Evolutionary conservation across 2,113 vertebrate species (phyloP).

Genomic region (Castor canadensis): DNA sequence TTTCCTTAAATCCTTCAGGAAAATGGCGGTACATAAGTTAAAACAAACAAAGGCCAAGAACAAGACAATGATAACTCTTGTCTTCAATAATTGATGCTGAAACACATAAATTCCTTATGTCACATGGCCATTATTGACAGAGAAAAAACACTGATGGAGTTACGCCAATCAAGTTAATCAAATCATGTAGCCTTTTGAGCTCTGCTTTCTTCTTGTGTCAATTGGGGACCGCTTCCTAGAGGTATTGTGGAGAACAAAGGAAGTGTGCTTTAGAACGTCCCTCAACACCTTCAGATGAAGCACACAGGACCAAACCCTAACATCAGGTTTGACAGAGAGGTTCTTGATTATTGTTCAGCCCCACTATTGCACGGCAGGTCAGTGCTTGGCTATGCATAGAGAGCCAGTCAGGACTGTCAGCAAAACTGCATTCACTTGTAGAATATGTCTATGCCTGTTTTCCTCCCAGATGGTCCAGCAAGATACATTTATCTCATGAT

Average conservation of each 20-base stretch:
- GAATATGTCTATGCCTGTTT: background rate
- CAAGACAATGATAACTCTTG: background rate
- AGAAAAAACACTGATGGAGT: background rate
- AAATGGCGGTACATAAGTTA: background rate
- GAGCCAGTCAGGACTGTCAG: background rate
- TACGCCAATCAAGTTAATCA: background rate
- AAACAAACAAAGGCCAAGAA: background rate
- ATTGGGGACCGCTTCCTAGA: background rate
- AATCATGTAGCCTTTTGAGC: background rate
- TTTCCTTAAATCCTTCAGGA: background rate
- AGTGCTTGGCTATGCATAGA: rapidly evolving
- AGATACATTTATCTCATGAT: background rate
- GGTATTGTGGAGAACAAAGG: background rate
- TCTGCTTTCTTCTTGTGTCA: background rate
- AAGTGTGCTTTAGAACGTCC: background rate
- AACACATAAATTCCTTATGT: background rate
- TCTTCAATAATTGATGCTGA: background rate
- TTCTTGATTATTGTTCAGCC: background rate
- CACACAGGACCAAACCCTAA: background rate
- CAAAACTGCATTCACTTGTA: background rate
- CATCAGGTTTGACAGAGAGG: too few relatives aligned
- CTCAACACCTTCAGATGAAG: background rate
- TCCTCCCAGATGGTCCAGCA: background rate
- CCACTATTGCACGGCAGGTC: background rate
- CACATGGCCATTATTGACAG: background rate